phyloP scores from a whole-genome alignment of 2,888 invertebrate species.

The Julus scandinavius region DNA sequence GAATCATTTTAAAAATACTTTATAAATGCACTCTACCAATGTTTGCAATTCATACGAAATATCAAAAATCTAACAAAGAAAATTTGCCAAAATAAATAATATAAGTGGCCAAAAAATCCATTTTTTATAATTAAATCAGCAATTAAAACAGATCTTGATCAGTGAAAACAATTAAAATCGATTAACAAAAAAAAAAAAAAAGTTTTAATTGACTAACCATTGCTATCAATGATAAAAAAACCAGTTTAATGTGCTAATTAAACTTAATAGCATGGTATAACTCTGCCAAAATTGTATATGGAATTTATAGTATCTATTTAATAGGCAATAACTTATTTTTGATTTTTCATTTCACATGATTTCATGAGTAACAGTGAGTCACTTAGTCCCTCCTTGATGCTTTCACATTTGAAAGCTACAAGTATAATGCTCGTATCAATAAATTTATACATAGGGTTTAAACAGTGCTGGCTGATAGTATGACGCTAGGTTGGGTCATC shows the following conservation, averaged over 20 bases:
- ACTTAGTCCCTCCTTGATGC: background rate
- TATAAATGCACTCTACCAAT: conserved; percentile 25
- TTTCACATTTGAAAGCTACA: background rate
- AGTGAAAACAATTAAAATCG: background rate
- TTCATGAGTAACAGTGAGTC: background rate
- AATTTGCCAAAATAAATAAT: background rate
- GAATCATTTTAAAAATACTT: conserved; percentile 21
- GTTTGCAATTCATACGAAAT: background rate
- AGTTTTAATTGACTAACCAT: background rate
- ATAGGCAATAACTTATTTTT: background rate
- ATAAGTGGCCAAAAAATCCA: background rate
- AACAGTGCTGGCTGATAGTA: background rate
- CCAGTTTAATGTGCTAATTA: background rate
- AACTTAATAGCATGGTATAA: background rate
- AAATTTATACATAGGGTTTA: background rate
- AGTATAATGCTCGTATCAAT: background rate
- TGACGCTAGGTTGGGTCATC: background rate
- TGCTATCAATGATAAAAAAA: background rate
- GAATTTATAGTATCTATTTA: background rate
- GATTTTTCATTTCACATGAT: too few relatives aligned
- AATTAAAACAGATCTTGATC: background rate
- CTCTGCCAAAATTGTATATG: background rate
- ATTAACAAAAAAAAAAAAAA: background rate
- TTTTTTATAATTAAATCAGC: background rate
- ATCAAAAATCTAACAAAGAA: background rate